A percentile compares a stretch with the other conserved stretches of the same genome.
Evolutionary conservation across 2,797 vertebrate species (phyloP).

Genomic region (Chaetodon trifasciatus): DNA sequence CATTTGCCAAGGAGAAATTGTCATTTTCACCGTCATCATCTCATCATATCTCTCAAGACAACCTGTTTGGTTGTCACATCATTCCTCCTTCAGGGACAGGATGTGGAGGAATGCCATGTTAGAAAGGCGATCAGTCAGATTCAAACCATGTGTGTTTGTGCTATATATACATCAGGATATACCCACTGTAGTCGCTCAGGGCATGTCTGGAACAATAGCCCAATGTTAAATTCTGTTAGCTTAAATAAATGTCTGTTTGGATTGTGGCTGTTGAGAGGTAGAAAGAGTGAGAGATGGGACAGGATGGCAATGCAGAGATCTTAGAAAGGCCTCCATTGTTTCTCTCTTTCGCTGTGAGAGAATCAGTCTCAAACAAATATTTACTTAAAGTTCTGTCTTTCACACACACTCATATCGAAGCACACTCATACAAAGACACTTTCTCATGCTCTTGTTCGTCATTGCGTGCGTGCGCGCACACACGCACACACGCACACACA

Average conservation of each 20-base stretch:
- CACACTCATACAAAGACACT: conserved; percentile 42
- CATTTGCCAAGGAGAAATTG: conserved; percentile 9
- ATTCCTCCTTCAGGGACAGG: neutral
- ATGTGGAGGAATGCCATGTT: neutral
- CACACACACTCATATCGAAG: neutral
- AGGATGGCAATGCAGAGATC: conserved; percentile 2
- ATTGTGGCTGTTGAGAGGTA: conserved; percentile 11
- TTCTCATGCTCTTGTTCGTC: conserved; percentile 16
- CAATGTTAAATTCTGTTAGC: conserved; percentile 18
- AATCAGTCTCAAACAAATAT: conserved; percentile 38
- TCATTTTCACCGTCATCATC: neutral
- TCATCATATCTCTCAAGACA: neutral
- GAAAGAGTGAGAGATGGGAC: neutral
- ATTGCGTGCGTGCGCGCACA: conserved; percentile 21
- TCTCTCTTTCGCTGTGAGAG: neutral
- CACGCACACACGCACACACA: conserved; percentile 43
- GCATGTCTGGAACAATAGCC: conserved; percentile 15
- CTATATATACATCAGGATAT: neutral
- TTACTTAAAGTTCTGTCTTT: conserved; percentile 41
- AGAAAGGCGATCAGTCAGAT: conserved; percentile 1
- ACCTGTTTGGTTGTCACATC: neutral
- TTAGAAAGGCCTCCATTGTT: conserved; percentile 28
- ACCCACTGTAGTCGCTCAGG: neutral
- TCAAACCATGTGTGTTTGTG: neutral
- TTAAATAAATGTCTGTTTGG: conserved; percentile 26